Evolutionary conservation across 2,797 vertebrate species (phyloP), one percentile per base, ranked within the genome.

Genomic region (Peromyscus attwateri): DNA sequence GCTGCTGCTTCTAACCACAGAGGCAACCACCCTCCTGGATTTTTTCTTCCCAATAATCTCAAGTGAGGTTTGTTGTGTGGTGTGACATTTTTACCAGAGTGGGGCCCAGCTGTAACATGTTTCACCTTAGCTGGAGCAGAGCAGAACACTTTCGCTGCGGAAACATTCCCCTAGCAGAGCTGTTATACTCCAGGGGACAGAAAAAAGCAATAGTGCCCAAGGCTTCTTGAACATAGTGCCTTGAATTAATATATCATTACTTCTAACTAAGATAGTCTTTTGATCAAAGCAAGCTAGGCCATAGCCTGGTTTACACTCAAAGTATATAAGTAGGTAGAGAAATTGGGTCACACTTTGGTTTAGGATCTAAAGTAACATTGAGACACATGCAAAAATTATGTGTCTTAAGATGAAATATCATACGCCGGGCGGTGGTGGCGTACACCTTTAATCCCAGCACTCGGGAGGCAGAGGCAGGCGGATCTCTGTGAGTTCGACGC

Each of bases 181-280:
- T 37, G n/a, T 71, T 37, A 37, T 19, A 71, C 19, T 40, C n/a
- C 21, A 73, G 70, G 68, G 17, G 68, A 21, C 29, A 66, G 12
- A 66, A 13, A 12, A 31, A 76, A 70, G 9, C 21, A 64, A 43
- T 92, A 87, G 17, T 71, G 23, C 71, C 11, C 31, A 81, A 76
- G 52, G 1, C 40, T n/a, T 87, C 80, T 92, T 88, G 17, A 82
- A 43, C 49, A 66, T 76, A 95, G 83, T 57, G 40, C 70, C 88
- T 81, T 71, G 13, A 34, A 79, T 75, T 82, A 71, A 0, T 40
- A 10, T 73, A 76, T 13, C 1, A 52, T 89, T 92, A 49, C 11
- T 93, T 71, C 68, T 71, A 62, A 76, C 40, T 68, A 19, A 19
- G 70, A 11, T 91, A 17, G 68, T 92, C 87, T 88, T 95, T 71